Percentiles rank a stretch among this genome's conserved stretches.
phyloP scores from a whole-genome alignment of 2,113 vertebrate species.

The Heterochromis multidens region DNA sequence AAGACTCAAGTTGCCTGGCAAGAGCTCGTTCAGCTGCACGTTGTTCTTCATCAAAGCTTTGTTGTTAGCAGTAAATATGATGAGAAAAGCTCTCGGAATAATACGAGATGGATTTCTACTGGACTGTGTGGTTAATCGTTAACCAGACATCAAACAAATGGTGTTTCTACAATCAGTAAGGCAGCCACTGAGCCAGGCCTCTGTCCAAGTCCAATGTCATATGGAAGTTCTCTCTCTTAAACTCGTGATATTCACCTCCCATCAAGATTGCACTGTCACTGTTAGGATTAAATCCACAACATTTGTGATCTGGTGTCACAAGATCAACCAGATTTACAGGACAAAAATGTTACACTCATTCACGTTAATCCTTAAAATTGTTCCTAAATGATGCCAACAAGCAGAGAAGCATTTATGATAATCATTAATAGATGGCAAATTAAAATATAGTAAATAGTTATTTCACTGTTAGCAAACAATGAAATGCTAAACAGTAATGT shows the following conservation, averaged over 20 bases:
- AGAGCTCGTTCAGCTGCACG: neutral
- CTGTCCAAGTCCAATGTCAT: neutral
- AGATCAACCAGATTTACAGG: neutral
- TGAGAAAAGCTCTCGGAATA: neutral
- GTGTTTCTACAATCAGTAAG: constrained; percentile 27
- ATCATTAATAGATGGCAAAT: neutral
- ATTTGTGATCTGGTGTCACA: neutral
- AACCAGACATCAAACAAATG: constrained; percentile 57
- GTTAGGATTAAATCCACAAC: neutral
- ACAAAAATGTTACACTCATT: neutral
- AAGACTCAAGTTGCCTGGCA: neutral
- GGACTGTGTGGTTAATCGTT: constrained; percentile 54
- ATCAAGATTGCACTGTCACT: neutral
- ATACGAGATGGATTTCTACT: neutral
- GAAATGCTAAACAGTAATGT: neutral
- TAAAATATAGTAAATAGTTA: neutral
- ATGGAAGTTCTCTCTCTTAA: neutral
- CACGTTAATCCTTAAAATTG: too few species aligned
- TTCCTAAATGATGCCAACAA: too few species aligned
- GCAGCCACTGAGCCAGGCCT: neutral
- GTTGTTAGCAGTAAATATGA: neutral
- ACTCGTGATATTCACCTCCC: neutral
- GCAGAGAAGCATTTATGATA: neutral
- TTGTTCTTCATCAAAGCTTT: neutral
- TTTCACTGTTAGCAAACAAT: neutral